Conservation (phyloP, 2,113 vertebrate genomes). For the Perccottus glenii region DNA sequence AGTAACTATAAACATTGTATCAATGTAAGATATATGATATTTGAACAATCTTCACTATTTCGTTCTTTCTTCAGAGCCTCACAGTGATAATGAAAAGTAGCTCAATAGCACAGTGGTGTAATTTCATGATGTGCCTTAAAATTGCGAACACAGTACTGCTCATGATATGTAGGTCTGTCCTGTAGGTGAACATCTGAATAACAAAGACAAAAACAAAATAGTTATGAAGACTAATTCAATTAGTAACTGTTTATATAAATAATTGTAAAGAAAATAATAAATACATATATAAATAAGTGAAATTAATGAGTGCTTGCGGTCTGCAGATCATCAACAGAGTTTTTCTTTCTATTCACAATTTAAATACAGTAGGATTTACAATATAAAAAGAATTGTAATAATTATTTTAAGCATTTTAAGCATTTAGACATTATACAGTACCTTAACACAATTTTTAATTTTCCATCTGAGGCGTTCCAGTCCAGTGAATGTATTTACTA, state of each 20-base stretch:
- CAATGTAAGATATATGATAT: conserved; percentile 31
- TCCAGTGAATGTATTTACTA: background rate
- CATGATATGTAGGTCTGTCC: conserved; percentile 28
- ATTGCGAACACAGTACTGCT: conserved; percentile 16
- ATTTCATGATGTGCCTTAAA: conserved; percentile 25
- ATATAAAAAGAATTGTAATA: conserved; percentile 32
- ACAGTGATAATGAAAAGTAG: conserved; percentile 61
- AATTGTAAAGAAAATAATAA: background rate
- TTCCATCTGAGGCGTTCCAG: background rate
- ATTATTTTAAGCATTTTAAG: conserved; percentile 25
- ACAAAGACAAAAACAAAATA: background rate
- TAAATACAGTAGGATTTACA: conserved; percentile 28
- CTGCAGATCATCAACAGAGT: conserved; percentile 24
- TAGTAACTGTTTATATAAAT: too few species aligned
- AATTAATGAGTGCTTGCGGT: background rate
- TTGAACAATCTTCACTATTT: conserved; percentile 11
- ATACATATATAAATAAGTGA: conserved; percentile 10
- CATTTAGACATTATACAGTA: background rate
- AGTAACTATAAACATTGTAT: conserved; percentile 12
- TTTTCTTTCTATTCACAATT: conserved; percentile 15
- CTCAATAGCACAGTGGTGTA: conserved; percentile 19
- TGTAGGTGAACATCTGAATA: background rate
- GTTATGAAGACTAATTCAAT: too few species aligned
- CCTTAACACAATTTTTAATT: background rate
- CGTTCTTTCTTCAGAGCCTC: conserved; percentile 27